These are phyloP conservation scores for Epizoanthus illoricatus DNA, from an alignment of 92 coral and sea anemone genomes.

Conservation along the genomic window DNA sequence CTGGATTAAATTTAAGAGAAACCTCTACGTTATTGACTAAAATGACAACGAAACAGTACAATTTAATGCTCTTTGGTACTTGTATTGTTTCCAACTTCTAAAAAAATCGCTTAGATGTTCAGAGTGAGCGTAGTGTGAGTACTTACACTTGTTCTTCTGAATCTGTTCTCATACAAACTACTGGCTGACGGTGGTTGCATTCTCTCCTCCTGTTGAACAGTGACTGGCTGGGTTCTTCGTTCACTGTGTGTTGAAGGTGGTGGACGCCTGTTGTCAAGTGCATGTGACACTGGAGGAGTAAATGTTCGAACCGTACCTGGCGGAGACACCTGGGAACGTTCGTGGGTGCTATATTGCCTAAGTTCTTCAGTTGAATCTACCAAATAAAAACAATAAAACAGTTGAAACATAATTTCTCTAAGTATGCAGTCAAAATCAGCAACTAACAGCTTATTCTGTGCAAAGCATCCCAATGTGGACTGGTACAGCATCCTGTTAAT, in stretches of 20 bases:
- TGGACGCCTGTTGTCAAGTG: slow-evolving; percentile 57
- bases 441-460: too few relatives aligned
- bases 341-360: slow-evolving; percentile 12
- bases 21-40: too few relatives aligned
- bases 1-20: too few relatives aligned
- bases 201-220: slow-evolving; percentile 81
- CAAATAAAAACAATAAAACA: too few relatives aligned
- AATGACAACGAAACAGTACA: too few relatives aligned
- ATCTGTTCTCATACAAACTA: slow-evolving; percentile 81
- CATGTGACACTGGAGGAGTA: slow-evolving; percentile 38
- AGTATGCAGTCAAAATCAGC: too few relatives aligned
- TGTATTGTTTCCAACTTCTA: too few relatives aligned
- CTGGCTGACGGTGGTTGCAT: slow-evolving; percentile 79
- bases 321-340: slow-evolving; percentile 26
- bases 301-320: slow-evolving; percentile 48
- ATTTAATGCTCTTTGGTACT: too few relatives aligned
- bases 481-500: too few relatives aligned
- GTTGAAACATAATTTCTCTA: too few relatives aligned
- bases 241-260: slow-evolving; percentile 53
- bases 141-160: slow-evolving; percentile 54
- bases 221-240: slow-evolving; percentile 60
- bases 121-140: background rate
- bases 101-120: background rate
- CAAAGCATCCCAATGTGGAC: too few relatives aligned
- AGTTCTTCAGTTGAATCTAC: slow-evolving; percentile 40